Conservation (phyloP, 2,113 vertebrate genomes). For the Rutilus rutilus region DNA sequence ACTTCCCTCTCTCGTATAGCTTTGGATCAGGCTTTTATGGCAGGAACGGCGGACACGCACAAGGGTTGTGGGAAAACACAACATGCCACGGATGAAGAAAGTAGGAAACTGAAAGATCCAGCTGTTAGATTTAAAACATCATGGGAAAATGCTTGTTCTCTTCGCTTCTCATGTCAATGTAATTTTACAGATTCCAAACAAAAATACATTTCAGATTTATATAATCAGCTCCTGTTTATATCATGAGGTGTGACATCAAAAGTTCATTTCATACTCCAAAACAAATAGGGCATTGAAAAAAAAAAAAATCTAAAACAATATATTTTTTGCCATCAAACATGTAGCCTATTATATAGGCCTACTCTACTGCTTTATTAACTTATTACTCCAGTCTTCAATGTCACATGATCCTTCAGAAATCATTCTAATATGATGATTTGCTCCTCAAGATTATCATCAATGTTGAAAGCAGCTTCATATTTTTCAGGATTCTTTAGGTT, state of each 20-base stretch:
- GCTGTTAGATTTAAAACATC: conserved; percentile 79
- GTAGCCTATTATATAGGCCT: too few relatives aligned
- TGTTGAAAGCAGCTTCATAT: not conserved
- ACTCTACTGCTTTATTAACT: too few relatives aligned
- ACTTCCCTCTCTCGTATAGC: not conserved
- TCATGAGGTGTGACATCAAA: not conserved
- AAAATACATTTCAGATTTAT: conserved; percentile 46
- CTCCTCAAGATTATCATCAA: not conserved
- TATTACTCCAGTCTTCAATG: not conserved
- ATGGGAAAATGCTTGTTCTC: conserved; percentile 78
- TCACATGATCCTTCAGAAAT: not conserved
- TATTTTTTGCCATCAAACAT: not conserved
- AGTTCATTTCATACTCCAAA: not conserved
- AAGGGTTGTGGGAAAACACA: conserved; percentile 63
- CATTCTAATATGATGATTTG: not conserved
- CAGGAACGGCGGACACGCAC: not conserved
- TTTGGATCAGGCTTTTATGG: not conserved
- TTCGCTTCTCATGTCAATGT: conserved; percentile 57
- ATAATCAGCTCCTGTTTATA: not conserved
- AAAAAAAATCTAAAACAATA: not conserved
- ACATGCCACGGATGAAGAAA: conserved; percentile 45
- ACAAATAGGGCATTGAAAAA: not conserved
- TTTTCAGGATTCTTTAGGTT: not conserved
- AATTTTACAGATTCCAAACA: conserved; percentile 29
- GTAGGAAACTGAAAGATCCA: conserved; percentile 65